Base-by-base conservation (phyloP, 2,113 vertebrate genomes). In the Sisor rabdophorus region DNA sequence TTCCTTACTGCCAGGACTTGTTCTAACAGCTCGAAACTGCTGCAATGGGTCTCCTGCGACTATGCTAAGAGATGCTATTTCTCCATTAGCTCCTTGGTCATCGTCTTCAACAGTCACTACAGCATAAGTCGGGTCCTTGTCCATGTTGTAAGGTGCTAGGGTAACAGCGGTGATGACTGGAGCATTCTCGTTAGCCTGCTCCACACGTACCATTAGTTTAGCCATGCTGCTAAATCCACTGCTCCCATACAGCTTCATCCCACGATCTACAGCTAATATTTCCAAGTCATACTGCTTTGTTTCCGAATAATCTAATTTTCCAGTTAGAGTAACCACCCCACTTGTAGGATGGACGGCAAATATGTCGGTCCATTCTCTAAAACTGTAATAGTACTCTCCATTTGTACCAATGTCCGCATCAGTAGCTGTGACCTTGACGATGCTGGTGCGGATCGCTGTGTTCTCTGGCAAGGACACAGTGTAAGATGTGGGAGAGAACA, bases 391-490 rank as follows among this genome's bases (percentile, higher is more conserved):
- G 88, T 98, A 99, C 36, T 98, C 95, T 78, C 97, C 97, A 19
- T 98, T 99, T 26, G 97, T 98, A 86, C 97, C 97, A 58, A 98
- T 96, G 72, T 99, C 97, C 1, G 97, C 97, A 71, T 99, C 97
- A 0, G 97, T 99, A 9, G 97, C 97, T 2, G 91, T 97, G 81
- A 99, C 95, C 82, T 91, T 95, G 0, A 95, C 94, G 0, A 99
- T 91, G 22, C 97, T 99, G 59, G 93, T 92, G 87, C 97, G 93
- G 82, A 96, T 83, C 74, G 93, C 93, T 44, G 94, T 95, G 89
- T 96, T 97, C 89, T 99, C 97, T 0, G 93, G 94, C 85, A 98
- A 87, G 70, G 95, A 95, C 77, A 98, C 91, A 47, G 96, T 98
- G 77, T 99, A 99, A 3, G 96, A 96, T 0, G 97, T 99, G 1